Evolutionary conservation across 2,888 invertebrate genomes (phyloP), one percentile per base, ranked within the genome.

Genomic region (Archips xylosteana): DNA sequence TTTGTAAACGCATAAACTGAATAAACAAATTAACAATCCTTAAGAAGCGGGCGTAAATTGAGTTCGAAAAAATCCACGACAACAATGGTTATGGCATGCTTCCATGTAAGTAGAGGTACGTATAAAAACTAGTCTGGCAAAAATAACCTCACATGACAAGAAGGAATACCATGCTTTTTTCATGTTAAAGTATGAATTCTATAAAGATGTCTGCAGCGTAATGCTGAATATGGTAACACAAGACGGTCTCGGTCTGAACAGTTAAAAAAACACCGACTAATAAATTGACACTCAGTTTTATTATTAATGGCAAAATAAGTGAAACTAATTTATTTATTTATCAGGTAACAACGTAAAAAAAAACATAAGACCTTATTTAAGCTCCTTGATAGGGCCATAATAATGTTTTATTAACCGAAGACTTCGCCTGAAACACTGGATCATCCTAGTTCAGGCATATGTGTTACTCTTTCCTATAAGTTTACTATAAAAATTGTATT

Each of bases 141-240:
- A 57, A 13, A 63, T 63, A 45, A 8, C 45, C 63, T 63, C 32
- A 47, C 47, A 63, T 32, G 34, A 32, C 32, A 13, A 47, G 6
- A 5, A 67, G 54, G 51, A 12, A 10, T 45, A 45, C 45, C 12
- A 51, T 57, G 13, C 4, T 63, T 51, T 64, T 68, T 62, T 72
- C 47, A 57, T 32, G 32, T 57, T 57, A 32, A 32, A 1, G 32
- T 23, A 54, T 57, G 57, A 32, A 32, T 4, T 10, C 57, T 32
- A 54, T 54, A 12, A 32, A 57, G 57, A 32, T 32, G 57, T 57
- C 32, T 23, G 10, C 32, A 32, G 32, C 32, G 12, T 32, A 57
- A 57, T 12, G 39, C 68, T 68, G 47, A 68, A 64, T 63, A 73
- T 68, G 73, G 60, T 36, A 60, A 60, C n/a, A 39, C 60, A 60